Evolutionary conservation across 2,113 vertebrate genomes (phyloP).

Genomic region (Lonchura striata): DNA sequence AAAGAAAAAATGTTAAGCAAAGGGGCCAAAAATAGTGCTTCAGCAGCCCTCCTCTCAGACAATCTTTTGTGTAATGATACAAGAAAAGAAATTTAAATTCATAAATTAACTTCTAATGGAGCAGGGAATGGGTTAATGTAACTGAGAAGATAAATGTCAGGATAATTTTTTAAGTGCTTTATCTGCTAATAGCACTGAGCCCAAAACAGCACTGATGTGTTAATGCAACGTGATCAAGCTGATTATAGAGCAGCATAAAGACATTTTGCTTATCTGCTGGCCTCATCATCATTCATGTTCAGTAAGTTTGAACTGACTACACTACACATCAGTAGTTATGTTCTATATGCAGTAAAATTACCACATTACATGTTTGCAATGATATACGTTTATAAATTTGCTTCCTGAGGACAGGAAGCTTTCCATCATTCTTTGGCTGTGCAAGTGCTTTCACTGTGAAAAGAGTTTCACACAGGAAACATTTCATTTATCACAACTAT

Average conservation of each 20-base stretch:
- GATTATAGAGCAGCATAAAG: slow-evolving; percentile 38
- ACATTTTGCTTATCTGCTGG: background rate
- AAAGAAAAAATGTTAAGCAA: background rate
- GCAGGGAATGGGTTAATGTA: background rate
- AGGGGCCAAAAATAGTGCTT: background rate
- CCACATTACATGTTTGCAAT: slow-evolving; percentile 3
- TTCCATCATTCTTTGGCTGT: background rate
- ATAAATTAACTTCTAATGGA: background rate
- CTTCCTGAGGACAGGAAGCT: background rate
- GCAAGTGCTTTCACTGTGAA: background rate
- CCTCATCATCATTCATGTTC: slow-evolving; percentile 57
- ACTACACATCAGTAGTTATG: slow-evolving; percentile 40
- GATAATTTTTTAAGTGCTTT: slow-evolving; percentile 48
- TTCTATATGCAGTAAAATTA: slow-evolving; percentile 35
- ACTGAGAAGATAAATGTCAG: background rate
- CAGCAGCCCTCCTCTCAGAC: background rate
- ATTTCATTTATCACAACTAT: background rate
- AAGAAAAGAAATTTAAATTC: background rate
- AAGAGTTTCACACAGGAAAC: background rate
- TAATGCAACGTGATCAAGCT: slow-evolving; percentile 58
- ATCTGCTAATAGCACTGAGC: slow-evolving; percentile 1
- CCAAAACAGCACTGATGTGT: background rate
- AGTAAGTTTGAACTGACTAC: slow-evolving; percentile 26
- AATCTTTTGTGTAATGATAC: background rate
- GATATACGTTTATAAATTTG: background rate